These are phyloP conservation scores for Epsilonema sp. DNA, from an alignment of 2,888 invertebrate species.

Conservation along the genomic window DNA sequence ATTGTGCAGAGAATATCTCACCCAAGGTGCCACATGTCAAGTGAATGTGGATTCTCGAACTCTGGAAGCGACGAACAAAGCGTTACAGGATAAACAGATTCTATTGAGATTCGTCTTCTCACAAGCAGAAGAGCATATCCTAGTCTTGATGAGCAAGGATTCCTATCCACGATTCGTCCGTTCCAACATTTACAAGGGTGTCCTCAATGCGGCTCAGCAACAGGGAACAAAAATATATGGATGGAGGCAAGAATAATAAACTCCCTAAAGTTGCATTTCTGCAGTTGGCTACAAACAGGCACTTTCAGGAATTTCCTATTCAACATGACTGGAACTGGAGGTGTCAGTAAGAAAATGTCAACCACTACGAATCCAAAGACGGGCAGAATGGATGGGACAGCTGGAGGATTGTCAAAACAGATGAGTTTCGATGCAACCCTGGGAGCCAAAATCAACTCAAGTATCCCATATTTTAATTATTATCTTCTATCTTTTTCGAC, in stretches of 20 bases:
- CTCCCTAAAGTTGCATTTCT: no score
- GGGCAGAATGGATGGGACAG: no score
- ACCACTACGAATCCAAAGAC: no score
- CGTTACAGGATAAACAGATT: conserved; percentile 38
- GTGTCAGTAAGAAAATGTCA: not conserved
- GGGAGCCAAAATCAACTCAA: no score
- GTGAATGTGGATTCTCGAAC: conserved; percentile 94
- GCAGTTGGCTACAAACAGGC: not conserved
- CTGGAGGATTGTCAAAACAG: no score
- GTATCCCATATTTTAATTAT: no score
- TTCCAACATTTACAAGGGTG: conserved; percentile 77
- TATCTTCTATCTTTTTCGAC: no score
- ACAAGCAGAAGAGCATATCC: conserved; percentile 81
- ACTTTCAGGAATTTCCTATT: not conserved
- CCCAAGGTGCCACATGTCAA: conserved; percentile 66
- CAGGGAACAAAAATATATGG: conserved; percentile 55
- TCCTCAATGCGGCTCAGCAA: conserved; percentile 79
- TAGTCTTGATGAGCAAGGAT: conserved; percentile 86
- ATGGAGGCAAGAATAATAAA: no score
- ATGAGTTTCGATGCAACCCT: no score
- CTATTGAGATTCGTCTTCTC: conserved; percentile 20
- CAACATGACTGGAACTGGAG: not conserved
- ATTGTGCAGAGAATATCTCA: conserved; percentile 59
- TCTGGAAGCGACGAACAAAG: conserved; percentile 65
- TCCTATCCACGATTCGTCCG: conserved; percentile 90